Conservation (phyloP, 2,113 vertebrate genomes). For the Rhea americana region DNA sequence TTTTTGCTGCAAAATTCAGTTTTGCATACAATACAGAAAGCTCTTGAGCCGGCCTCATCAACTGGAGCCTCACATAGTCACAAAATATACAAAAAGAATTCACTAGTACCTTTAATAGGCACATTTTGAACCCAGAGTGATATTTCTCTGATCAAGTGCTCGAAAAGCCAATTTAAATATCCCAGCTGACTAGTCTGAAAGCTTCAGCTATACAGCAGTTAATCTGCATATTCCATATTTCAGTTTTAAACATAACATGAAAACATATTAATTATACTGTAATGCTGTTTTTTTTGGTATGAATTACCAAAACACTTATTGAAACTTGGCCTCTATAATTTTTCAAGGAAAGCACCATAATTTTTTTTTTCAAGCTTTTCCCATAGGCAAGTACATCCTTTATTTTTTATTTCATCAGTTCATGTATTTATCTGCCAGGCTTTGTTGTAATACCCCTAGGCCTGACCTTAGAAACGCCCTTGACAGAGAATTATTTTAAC, state of each 20-base stretch:
- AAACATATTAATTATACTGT: neutral
- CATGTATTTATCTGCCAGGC: neutral
- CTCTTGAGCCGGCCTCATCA: neutral
- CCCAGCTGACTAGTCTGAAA: neutral
- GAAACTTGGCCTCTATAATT: neutral
- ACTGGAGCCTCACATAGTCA: neutral
- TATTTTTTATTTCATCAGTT: neutral
- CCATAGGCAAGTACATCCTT: neutral
- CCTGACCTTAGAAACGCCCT: neutral
- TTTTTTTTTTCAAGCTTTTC: neutral
- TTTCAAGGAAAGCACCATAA: neutral
- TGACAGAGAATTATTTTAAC: neutral
- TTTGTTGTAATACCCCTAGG: neutral
- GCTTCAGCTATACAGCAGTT: neutral
- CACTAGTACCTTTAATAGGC: neutral
- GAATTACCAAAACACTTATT: neutral
- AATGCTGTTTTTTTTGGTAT: neutral
- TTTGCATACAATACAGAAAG: neutral
- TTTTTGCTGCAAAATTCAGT: neutral
- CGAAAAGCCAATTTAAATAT: neutral
- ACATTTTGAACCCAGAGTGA: neutral
- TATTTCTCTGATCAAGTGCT: neutral
- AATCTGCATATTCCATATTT: neutral
- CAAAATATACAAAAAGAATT: neutral
- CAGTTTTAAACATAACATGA: neutral